Evolutionary conservation across 1,140 invertebrate species (phyloP), one percentile per base, ranked within the genome.

Genomic region (Yoshiicerus persimilis): DNA sequence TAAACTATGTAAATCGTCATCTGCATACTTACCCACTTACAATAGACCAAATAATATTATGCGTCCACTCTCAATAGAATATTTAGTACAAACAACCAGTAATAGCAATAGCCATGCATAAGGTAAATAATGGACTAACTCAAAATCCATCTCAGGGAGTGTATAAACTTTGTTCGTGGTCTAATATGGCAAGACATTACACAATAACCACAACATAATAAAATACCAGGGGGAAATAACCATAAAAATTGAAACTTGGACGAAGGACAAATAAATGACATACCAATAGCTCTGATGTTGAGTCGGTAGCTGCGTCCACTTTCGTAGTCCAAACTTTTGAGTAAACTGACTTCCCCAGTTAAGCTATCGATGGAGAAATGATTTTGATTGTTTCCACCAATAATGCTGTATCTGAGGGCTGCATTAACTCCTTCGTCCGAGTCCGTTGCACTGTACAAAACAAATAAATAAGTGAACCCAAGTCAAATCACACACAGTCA

Each of bases 311-410:
- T 96, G 66, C 96, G 93, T 10, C 95, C 94, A 38, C 94, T 95
- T 92, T 99, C 98, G 92, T 98, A 98, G 92, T 99, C 98, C 30
- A 99, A 93, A 0, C 96, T 95, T 91, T 97, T 97, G 0, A 97
- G 20, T 0, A 90, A 93, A 9, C 95, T 96, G 0, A 99, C 95
- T 91, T 98, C 96, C 0, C 98, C 98, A 87, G 95, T 97, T 90
- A 97, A 94, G n/a, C 96, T 96, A 92, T 99, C 97, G 16, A 99
- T 98, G 0, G 96, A 95, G 92, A 99, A 99, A 89, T 97, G 97
- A 86, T 97, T 96, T 91, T 98, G 97, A 0, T 95, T 96, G 92
- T 99, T 99, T 0, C 98, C 98, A 13, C 97, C 97, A 89, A 98
- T 98, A 84, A 99, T 97, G 0, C 96, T 96, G 93, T 98, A 99